Evolutionary conservation across 2,888 invertebrate genomes (phyloP).

Genomic region (Scaptomyza tumidula): DNA sequence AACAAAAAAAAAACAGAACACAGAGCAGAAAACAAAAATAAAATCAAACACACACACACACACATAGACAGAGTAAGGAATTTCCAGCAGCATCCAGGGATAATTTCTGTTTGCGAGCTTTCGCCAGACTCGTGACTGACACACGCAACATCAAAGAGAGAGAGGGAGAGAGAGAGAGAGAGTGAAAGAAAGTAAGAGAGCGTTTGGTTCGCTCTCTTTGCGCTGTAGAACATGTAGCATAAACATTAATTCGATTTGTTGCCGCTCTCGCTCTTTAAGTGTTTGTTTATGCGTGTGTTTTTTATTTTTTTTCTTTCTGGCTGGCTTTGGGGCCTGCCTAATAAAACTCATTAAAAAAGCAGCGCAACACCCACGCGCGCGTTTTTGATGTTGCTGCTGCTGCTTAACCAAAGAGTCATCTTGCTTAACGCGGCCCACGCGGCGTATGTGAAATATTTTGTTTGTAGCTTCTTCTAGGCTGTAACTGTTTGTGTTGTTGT

Average conservation of each 20-base stretch:
- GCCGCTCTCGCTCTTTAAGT: conserved; percentile 70
- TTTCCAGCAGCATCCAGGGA: conserved; percentile 79
- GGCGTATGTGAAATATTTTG: conserved; percentile 65
- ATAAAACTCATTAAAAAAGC: conserved; percentile 79
- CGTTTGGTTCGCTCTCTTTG: conserved; percentile 39
- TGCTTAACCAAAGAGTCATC: conserved; percentile 11
- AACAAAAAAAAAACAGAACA: conserved; percentile 5
- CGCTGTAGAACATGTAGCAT: conserved; percentile 32
- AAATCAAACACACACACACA: not conserved
- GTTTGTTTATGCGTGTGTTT: conserved; percentile 75
- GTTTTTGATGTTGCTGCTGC: not conserved
- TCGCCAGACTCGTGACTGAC: conserved; percentile 57
- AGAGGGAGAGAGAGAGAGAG: not conserved
- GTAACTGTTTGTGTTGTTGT: conserved; percentile 33
- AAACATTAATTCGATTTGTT: conserved; percentile 71
- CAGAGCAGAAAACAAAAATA: conserved; percentile 5
- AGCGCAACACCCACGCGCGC: conserved; percentile 44
- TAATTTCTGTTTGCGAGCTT: conserved; percentile 75
- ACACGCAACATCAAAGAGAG: not conserved
- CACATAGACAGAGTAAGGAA: conserved; percentile 40
- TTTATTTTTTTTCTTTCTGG: not conserved
- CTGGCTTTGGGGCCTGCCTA: conserved; percentile 53
- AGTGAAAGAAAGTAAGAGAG: not conserved
- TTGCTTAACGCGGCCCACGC: conserved; percentile 39
- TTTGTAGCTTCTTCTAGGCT: conserved; percentile 23